These are phyloP conservation scores for Mungos mungo DNA, from an alignment of 2,113 vertebrate genomes.

Conservation along the genomic window DNA sequence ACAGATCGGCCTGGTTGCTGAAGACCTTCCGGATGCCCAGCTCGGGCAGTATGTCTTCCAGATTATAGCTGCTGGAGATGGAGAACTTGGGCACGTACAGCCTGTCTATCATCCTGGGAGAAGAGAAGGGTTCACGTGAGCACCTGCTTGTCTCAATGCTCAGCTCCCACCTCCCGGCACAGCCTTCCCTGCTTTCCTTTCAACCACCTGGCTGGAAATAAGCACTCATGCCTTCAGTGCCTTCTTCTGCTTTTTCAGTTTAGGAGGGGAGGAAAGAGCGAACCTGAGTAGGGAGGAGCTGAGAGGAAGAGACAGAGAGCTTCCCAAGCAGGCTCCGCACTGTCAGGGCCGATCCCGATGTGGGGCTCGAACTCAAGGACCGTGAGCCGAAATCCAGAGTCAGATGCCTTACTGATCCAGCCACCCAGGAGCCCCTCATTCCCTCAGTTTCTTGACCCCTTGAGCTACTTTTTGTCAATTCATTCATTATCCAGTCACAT, in stretches of 20 bases:
- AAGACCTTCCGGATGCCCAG: constrained; percentile 40
- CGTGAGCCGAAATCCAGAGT: no score
- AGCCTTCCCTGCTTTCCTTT: accelerated
- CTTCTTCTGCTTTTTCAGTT: neutral
- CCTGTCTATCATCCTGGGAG: accelerated
- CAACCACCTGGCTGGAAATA: accelerated
- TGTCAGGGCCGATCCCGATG: no score
- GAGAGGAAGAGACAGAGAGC: no score
- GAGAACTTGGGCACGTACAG: constrained; percentile 58
- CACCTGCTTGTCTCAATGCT: accelerated
- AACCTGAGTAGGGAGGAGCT: no score
- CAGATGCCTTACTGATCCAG: no score
- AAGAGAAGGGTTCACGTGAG: neutral
- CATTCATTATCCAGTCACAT: accelerated
- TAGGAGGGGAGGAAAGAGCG: no score
- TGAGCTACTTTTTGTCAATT: accelerated
- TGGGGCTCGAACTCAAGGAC: no score
- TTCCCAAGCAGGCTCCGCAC: no score
- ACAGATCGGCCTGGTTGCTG: neutral
- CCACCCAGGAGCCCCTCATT: neutral
- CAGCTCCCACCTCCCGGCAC: accelerated
- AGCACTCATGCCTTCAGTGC: no score
- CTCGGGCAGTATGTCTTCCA: accelerated
- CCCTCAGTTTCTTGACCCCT: neutral
- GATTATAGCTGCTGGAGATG: neutral